phyloP scores from a whole-genome alignment of 2,888 invertebrate species.

The Danaus chrysippus region DNA sequence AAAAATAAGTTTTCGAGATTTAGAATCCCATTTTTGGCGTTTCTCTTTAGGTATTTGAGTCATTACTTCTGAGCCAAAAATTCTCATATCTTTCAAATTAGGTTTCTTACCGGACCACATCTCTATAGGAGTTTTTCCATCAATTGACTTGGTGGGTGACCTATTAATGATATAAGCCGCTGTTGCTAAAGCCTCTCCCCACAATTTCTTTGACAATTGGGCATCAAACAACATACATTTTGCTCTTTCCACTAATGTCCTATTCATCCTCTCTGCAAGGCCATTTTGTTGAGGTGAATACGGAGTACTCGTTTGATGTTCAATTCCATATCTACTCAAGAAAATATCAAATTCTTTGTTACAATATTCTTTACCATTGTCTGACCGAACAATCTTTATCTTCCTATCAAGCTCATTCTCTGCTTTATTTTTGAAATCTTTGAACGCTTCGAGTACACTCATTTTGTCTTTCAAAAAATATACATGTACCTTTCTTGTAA shows the following conservation, averaged over 20 bases:
- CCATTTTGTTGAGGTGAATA: slow-evolving; percentile 30
- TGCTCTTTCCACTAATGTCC: slow-evolving; percentile 23
- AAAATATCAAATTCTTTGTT: slow-evolving; percentile 20
- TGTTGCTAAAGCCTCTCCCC: slow-evolving; percentile 15
- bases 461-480: background rate
- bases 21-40: background rate
- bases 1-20: background rate
- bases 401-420: no score
- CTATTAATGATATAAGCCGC: slow-evolving; percentile 14
- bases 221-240: no score
- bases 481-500: background rate
- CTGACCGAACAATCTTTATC: no score
- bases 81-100: background rate
- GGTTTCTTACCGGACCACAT: background rate
- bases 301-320: slow-evolving; percentile 24
- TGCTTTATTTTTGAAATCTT: no score
- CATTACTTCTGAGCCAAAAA: background rate
- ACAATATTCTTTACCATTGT: slow-evolving; percentile 27
- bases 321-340: slow-evolving; percentile 16
- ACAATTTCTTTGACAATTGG: slow-evolving; percentile 14
- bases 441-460: background rate
- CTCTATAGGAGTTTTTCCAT: background rate
- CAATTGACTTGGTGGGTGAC: background rate
- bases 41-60: background rate
- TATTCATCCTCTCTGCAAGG: slow-evolving; percentile 25